Evolutionary conservation across 1,140 invertebrate genomes (phyloP), one percentile per base, ranked within the genome.

Genomic region (Paramacrobiotus metropolitanus): DNA sequence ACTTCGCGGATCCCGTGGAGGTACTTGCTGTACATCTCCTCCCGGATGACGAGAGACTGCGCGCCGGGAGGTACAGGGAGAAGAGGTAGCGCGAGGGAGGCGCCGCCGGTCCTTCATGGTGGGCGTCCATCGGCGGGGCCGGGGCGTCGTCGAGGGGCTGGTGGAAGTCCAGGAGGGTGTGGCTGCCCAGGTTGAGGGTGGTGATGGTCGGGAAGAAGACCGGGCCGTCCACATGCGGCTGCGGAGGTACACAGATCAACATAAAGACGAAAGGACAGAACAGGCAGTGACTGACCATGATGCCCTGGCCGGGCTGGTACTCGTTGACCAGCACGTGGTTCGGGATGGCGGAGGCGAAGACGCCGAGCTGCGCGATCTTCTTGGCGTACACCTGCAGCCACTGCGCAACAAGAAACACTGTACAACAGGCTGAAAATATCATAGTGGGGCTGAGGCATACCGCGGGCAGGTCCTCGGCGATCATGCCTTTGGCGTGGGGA

Each of bases 251-350:
- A 64, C 64, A 31, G 18, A 65, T 65, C n/a, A 60, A 62, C 20
- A 61, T 29, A 62, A 61, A 66, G 61, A 67, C 61, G 61, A 45
- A 28, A 59, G 34, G 9, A 40, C 34, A 40, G 34, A 9, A 40
- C 34, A 40, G 9, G 34, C 34, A n/a, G 24, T 34, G 30, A 64
- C 48, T 70, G 75, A 81, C 79, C 81, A 92, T 83, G 60, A 93
- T 93, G 29, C 89, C 92, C 76, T 96, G 90, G 0, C 86, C 86
- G 24, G 88, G 76, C 65, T 82, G 72, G 77, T 97, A 97, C 74
- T 97, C 93, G 76, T 98, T 98, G 0, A 97, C 82, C 29, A 98
- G 73, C 2, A 96, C 83, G 78, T 97, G 92, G 74, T 97, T 98
- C 20, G 90, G 84, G 31, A 66, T 64, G 67, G 82, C 82, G n/a